Base-by-base conservation (phyloP, 2,797 vertebrate species). In the Fistularia commersonii region DNA sequence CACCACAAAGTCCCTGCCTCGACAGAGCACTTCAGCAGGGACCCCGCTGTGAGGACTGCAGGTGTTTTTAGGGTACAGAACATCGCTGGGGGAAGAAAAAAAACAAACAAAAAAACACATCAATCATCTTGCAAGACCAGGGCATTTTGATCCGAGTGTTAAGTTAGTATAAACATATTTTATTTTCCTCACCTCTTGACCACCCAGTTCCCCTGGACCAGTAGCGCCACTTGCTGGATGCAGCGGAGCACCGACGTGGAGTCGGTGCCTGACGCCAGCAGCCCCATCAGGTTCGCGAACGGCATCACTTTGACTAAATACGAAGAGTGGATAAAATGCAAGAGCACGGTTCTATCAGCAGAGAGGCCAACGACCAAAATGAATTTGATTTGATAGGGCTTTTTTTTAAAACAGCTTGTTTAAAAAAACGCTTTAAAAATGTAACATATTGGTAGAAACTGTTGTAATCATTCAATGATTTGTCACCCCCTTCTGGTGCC, bases 201-300 rank as follows among this genome's bases (percentile, higher is more conserved):
- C 6, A 99, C 97, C 97, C 97, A 99, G 90, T 97, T 98, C 33
- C 97, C 97, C 81, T 98, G 97, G 51, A 98, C 95, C 62, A 99
- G 85, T 88, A 99, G 92, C 8, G 97, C 94, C 95, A 99, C 97
- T 90, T 99, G 97, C 81, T 99, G 97, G 81, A 99, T 94, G 75
- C 97, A 98, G 51, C 97, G 93, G 69, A 99, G 82, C 61, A 93
- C 96, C 10, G 95, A 73, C 0, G 93, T 94, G 0, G 95, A 91
- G 80, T 99, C 97, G 0, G 90, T 91, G 10, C 95, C 95, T 0
- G 93, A 90, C 42, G 93, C 94, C 0, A 99, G 89, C 45, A 99
- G 88, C 5, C 96, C 93, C 94, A 99, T 98, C 50, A 99, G 88
- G 79, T 98, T 98, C 44, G 97, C 93, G 66, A 98, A 99, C 0